Base-by-base conservation (phyloP, 2,797 vertebrate species). In the Accipiter fasciatus region DNA sequence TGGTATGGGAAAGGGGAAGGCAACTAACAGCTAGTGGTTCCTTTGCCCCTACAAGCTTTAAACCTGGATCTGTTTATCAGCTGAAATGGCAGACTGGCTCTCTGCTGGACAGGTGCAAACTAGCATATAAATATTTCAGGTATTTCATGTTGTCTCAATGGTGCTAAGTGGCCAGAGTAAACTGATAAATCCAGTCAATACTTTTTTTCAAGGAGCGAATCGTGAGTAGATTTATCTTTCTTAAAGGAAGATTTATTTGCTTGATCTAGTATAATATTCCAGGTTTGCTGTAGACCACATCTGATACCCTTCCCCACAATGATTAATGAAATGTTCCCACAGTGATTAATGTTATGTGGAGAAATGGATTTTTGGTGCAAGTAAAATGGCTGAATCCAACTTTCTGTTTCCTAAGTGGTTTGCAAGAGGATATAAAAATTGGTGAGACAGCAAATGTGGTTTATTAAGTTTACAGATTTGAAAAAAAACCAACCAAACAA, bases 181-280 rank as follows among this genome's bases (percentile, higher is more conserved):
- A 62, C 24, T 35, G 24, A 65, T 33, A 9, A 89, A 47, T 33
- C 4, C 22, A 76, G 40, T 22, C 66, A 47, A 29, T 64, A 31
- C 13, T 47, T 67, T 52, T 62, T 62, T 72, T 39, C 33, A 72
- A 44, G 12, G 31, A 89, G 15, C 0, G 0, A 87, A 76, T 77
- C 4, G 22, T 42, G 14, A 79, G 15, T 54, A 83, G 2, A 5
- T 83, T 88, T 55, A 39, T 92, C 15, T 57, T 79, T 82, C 73
- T 76, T 49, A 89, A 93, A 66, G 50, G 15, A 94, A 40, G 17
- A 62, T 95, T 91, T 82, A 39, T 79, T 93, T 92, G 6, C 6
- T 72, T 92, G 39, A 80, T 59, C 40, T 44, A 64, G 54, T 40
- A 18, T 28, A 85, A 84, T 84, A 44, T 37, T 80, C 31, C 15